A percentile compares a stretch with the other conserved stretches of the same genome.
phyloP scores from a whole-genome alignment of 2,113 vertebrate genomes.

The Microcebus murinus region DNA sequence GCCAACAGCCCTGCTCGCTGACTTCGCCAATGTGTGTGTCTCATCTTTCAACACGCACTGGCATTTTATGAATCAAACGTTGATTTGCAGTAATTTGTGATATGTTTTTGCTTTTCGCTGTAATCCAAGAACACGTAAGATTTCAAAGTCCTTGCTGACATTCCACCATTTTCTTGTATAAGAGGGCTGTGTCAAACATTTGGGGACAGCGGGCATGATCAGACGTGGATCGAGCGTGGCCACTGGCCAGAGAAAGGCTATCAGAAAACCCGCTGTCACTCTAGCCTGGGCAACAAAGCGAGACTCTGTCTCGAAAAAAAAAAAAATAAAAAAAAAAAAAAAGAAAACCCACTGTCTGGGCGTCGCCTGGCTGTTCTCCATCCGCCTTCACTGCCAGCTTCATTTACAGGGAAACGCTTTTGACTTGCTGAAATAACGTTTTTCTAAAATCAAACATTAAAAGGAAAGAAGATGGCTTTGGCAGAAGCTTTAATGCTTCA shows the following conservation, averaged over 20 bases:
- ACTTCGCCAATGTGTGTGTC: fast-evolving
- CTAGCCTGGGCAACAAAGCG: no score
- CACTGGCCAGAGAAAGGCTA: not conserved
- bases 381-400: not conserved
- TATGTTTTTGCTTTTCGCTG: not conserved
- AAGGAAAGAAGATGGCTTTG: not conserved
- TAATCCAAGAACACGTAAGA: not conserved
- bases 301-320: no score
- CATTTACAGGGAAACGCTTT: not conserved
- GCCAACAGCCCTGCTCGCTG: not conserved
- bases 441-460: not conserved
- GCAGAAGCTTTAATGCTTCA: not conserved
- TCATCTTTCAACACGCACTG: fast-evolving
- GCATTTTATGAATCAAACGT: not conserved
- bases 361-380: not conserved
- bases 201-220: not conserved
- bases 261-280: no score
- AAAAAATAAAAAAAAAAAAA: no score
- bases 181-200: no score
- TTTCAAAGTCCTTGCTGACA: not conserved
- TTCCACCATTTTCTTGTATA: not conserved
- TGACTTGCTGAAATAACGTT: not conserved
- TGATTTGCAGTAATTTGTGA: not conserved
- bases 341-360: no score
- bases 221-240: not conserved